Evolutionary conservation across 2,888 invertebrate genomes (phyloP), one percentile per base, ranked within the genome.

Genomic region (Lepidocyrtinus sp.): DNA sequence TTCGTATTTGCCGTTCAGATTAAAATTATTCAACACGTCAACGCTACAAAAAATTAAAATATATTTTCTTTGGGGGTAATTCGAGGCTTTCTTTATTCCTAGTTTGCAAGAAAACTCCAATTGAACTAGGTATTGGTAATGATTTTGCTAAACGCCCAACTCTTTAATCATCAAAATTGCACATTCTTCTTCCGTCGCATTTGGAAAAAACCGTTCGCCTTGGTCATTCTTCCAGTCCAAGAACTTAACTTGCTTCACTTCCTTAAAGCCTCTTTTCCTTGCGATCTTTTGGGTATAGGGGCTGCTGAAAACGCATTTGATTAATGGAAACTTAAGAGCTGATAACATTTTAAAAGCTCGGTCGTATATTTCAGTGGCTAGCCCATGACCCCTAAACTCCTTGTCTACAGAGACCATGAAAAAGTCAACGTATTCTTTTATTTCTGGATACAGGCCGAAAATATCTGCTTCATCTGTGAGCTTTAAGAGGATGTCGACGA

Each of bases 201-300:
- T 69, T 5, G 79, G 77, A 24, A 77, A 75, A 1, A 79, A 26
- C 2, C 19, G 9, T 0, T 65, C 50, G 0, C 83, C 83, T 15
- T 84, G 67, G 5, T 71, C 68, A 75, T 82, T 46, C 46, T 68
- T 76, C 25, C 67, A 75, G 46, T 84, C 81, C 15, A 25, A 24
- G 22, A 82, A 74, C 9, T 61, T 25, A n/a, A 65, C 45, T 0
- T 64, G 21, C 2, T 69, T 36, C 17, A 82, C 7, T 69, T 84
- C 81, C 9, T 59, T 27, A 75, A 82, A 84, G 19, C 83, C 83
- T n/a, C 68, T 19, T 9, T 72, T 69, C 7, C 46, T 55, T 0
- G 75, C 84, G 61, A 77, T 82, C 24, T 73, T 75, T 22, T 82
- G 75, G 1, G 82, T 81, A 46, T 71, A 73, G 1, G 83, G 82